phyloP scores from a whole-genome alignment of 2,113 vertebrate species.

The Zosterops japonicus region DNA sequence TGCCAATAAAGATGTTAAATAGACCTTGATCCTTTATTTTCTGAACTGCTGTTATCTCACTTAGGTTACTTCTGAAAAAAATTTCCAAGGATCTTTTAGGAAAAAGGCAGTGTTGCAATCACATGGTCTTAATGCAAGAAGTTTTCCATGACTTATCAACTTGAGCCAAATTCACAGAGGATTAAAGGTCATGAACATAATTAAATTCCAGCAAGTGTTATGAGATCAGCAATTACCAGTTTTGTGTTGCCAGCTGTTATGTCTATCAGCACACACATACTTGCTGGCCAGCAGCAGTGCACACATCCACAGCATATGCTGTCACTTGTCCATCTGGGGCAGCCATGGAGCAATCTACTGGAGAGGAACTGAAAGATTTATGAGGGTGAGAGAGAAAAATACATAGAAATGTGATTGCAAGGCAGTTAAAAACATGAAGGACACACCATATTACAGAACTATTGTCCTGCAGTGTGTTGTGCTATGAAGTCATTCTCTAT shows the following conservation, averaged over 20 bases:
- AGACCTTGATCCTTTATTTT: not conserved
- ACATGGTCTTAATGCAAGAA: not conserved
- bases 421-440: not conserved
- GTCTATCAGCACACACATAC: accelerated
- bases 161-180: not conserved
- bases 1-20: not conserved
- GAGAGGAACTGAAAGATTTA: not conserved
- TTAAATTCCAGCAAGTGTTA: conserved; percentile 34
- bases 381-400: not conserved
- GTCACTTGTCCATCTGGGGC: not conserved
- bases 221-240: conserved; percentile 8
- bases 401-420: not conserved
- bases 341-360: not conserved
- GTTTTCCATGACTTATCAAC: not conserved
- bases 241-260: conserved; percentile 8
- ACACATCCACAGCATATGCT: not conserved
- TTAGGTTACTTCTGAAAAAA: not conserved
- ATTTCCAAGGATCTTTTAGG: not conserved
- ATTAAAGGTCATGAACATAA: not conserved
- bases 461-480: not conserved
- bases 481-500: not conserved
- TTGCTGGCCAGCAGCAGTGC: not conserved
- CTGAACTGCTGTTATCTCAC: not conserved
- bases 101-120: not conserved
- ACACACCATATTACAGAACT: not conserved